Percentiles rank a stretch among this genome's conserved stretches.
phyloP scores from a whole-genome alignment of 1,140 invertebrate species.

The Wasmannia auropunctata region DNA sequence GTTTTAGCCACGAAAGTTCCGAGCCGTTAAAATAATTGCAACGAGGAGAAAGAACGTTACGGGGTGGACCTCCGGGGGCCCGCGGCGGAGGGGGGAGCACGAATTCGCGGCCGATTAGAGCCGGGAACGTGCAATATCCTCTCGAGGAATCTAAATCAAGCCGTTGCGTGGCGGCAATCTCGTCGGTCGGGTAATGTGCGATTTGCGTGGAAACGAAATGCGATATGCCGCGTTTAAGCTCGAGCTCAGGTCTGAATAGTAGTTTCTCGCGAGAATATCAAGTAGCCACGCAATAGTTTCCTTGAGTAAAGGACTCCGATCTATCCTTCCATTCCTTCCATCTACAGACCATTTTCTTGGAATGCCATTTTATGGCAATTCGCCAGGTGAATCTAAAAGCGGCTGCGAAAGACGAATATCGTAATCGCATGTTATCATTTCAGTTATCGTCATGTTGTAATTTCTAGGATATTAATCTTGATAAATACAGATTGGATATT shows the following conservation, averaged over 20 bases:
- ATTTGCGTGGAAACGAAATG: constrained; percentile 55
- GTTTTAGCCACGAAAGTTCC: constrained; percentile 45
- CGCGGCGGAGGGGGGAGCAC: not conserved
- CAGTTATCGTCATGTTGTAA: not conserved
- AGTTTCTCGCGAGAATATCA: constrained; percentile 31
- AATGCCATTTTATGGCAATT: constrained; percentile 22
- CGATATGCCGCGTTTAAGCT: constrained; percentile 44
- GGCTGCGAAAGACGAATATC: not conserved
- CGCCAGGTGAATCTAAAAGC: not conserved
- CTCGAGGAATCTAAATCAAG: constrained; percentile 53
- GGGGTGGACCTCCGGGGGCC: not conserved
- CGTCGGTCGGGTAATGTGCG: constrained; percentile 48
- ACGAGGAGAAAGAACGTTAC: constrained; percentile 22
- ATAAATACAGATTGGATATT: constrained; percentile 2
- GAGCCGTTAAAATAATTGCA: constrained; percentile 50
- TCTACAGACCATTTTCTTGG: not conserved
- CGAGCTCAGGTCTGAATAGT: not conserved
- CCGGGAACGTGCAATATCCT: constrained; percentile 48
- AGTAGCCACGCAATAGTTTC: constrained; percentile 47
- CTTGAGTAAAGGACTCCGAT: not conserved
- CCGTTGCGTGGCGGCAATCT: constrained; percentile 53
- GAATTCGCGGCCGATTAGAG: constrained; percentile 42
- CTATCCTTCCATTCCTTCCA: not conserved
- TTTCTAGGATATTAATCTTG: constrained; percentile 3
- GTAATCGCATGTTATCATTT: not conserved